Percentiles rank a stretch among this genome's conserved stretches.
These are phyloP conservation scores for Parnassius orleans DNA, from an alignment of 2,888 invertebrate genomes.

Conservation along the genomic window DNA sequence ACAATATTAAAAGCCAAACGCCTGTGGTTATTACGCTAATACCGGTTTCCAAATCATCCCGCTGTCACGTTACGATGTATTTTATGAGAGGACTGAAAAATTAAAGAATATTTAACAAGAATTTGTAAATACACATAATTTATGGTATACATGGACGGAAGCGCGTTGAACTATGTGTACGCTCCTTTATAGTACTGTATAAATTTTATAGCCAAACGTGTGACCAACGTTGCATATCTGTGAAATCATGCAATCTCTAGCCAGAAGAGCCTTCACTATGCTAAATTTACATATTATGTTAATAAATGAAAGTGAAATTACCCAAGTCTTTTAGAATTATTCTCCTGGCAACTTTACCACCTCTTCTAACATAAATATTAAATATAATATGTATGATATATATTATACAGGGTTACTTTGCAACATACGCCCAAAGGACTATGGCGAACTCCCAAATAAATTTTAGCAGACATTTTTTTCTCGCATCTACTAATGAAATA, in stretches of 20 bases:
- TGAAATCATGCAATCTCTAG: background rate
- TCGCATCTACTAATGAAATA: too few relatives aligned
- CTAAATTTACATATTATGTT: background rate
- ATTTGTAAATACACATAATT: conserved; percentile 12
- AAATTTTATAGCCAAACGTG: background rate
- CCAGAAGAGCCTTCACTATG: background rate
- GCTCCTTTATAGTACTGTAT: conserved; percentile 7
- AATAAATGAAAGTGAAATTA: conserved; percentile 5
- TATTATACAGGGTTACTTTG: too few relatives aligned
- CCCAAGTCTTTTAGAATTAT: background rate
- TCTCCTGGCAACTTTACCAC: background rate
- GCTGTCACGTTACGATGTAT: background rate
- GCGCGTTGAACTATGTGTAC: background rate
- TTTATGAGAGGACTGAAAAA: conserved; percentile 12
- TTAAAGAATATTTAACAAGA: conserved; percentile 6
- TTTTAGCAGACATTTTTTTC: too few relatives aligned
- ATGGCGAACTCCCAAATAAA: too few relatives aligned
- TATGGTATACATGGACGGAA: background rate
- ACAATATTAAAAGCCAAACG: too few relatives aligned
- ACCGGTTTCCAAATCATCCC: background rate
- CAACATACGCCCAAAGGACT: too few relatives aligned
- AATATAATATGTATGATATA: too few relatives aligned
- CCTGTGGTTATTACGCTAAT: background rate
- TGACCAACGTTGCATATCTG: background rate
- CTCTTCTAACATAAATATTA: too few relatives aligned